Conservation (phyloP, 2,113 vertebrate genomes). For the Alectura lathami region DNA sequence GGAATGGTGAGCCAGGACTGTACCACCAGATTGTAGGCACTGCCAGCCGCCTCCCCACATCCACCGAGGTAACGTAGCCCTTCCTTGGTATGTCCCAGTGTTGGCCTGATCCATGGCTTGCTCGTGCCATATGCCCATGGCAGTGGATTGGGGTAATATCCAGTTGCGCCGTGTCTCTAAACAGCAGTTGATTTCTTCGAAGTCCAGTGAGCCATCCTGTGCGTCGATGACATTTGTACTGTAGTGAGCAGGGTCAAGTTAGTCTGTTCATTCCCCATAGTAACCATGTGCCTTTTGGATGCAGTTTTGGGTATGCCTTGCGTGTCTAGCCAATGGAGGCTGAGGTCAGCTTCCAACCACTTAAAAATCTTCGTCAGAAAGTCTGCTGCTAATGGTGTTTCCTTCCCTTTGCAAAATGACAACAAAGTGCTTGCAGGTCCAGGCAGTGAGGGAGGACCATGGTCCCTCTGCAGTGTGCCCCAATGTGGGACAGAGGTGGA, state of each 20-base stretch:
- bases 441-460: fast-evolving
- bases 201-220: not conserved
- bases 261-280: not conserved
- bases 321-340: fast-evolving
- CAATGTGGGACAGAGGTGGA: not conserved
- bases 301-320: not conserved
- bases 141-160: fast-evolving
- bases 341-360: not conserved
- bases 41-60: slow-evolving; percentile 59
- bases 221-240: not conserved
- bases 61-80: slow-evolving; percentile 73
- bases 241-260: not conserved
- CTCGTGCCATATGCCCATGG: fast-evolving
- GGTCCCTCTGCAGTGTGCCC: fast-evolving
- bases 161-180: fast-evolving
- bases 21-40: slow-evolving; percentile 78
- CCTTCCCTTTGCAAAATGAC: not conserved
- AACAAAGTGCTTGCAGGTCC: fast-evolving
- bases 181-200: not conserved
- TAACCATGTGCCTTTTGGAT: fast-evolving
- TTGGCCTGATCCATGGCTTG: not conserved
- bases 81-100: not conserved
- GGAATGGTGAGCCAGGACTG: slow-evolving; percentile 73
- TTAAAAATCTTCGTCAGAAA: not conserved
- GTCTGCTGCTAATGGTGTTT: not conserved